A percentile compares a stretch with the other conserved stretches of the same genome.
Evolutionary conservation across 2,797 vertebrate genomes (phyloP).

Genomic region (Syngnathus acus): DNA sequence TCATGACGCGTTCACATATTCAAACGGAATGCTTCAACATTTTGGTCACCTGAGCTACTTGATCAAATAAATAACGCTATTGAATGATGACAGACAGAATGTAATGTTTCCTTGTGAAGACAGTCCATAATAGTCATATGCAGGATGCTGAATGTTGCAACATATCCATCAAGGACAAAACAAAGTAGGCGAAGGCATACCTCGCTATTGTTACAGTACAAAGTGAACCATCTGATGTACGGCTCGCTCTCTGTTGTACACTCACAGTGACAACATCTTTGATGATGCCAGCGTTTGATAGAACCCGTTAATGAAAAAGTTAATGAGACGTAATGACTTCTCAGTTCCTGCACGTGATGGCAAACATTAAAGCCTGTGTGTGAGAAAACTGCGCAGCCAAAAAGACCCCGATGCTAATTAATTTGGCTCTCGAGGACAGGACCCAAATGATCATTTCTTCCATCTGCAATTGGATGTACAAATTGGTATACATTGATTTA

Average conservation of each 20-base stretch:
- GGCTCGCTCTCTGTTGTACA: constrained; percentile 24
- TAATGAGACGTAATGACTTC: constrained; percentile 77
- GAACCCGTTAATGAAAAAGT: constrained; percentile 71
- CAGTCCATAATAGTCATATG: not conserved
- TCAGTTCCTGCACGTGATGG: constrained; percentile 71
- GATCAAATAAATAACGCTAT: too few species aligned
- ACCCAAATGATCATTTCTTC: constrained; percentile 17
- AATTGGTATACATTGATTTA: not conserved
- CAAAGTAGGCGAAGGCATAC: not conserved
- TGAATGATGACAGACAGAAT: not conserved
- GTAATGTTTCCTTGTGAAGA: not conserved
- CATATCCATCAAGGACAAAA: not conserved
- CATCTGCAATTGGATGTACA: constrained; percentile 18
- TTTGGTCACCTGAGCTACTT: not conserved
- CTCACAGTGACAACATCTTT: constrained; percentile 37
- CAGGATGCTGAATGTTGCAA: not conserved
- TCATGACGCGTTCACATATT: constrained; percentile 23
- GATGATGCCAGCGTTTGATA: constrained; percentile 55
- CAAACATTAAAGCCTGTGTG: constrained; percentile 73
- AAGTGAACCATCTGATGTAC: constrained; percentile 24
- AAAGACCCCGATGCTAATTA: constrained; percentile 32
- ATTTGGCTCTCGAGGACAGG: constrained; percentile 19
- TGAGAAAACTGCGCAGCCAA: constrained; percentile 46
- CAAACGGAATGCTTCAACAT: not conserved
- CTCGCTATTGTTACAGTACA: not conserved